Evolutionary conservation across 2,888 invertebrate species (phyloP), one percentile per base, ranked within the genome.

Genomic region (Yponomeuta cagnagella): DNA sequence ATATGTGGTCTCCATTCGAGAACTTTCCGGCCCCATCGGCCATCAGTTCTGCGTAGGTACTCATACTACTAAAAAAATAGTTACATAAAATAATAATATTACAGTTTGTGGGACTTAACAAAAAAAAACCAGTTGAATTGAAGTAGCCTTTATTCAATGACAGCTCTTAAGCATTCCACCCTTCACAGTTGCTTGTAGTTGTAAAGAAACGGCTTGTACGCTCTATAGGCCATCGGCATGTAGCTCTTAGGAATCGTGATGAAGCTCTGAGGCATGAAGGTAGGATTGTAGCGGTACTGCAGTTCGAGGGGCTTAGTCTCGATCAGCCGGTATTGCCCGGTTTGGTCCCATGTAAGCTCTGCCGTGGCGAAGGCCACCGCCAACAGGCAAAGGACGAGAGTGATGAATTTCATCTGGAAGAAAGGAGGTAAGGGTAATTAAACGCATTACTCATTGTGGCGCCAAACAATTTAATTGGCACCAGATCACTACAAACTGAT

Each of bases 401-500:
- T 30, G 33, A 75, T 10, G 37, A 75, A 52, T 70, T 75, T 75
- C 77, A 76, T 76, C 76, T 77, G 74, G 43, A 75, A 73, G 63
- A 43, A 71, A 71, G n/a, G 1, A 30, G 43, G 43, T 43, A 43
- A 43, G 43, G 8, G 43, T 37, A 2, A 37, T 37, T 37, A 4
- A 5, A 37, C 5, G 5, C 2, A 37, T 37, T 37, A 37, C 3
- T 37, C 5, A 37, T 37, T 37, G 33, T 37, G 33, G 33, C 5
- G 33, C 33, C 2, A 37, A 37, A 37, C 1, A 5, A 5, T 37
- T 4, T 37, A 37, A 4, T 37, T 37, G 37, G 2, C 37, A 37
- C 5, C 37, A 37, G 37, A 37, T 37, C 1, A 37, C 37, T 37
- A 1, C 37, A 5, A 37, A 37, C 37, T 37, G 37, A 37, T 1